Percentiles rank a stretch among this genome's conserved stretches.
These are phyloP conservation scores for Strongylocentrotus purpuratus DNA, from an alignment of 35 echinoderm and acorn worm genomes.

Conservation along the genomic window DNA sequence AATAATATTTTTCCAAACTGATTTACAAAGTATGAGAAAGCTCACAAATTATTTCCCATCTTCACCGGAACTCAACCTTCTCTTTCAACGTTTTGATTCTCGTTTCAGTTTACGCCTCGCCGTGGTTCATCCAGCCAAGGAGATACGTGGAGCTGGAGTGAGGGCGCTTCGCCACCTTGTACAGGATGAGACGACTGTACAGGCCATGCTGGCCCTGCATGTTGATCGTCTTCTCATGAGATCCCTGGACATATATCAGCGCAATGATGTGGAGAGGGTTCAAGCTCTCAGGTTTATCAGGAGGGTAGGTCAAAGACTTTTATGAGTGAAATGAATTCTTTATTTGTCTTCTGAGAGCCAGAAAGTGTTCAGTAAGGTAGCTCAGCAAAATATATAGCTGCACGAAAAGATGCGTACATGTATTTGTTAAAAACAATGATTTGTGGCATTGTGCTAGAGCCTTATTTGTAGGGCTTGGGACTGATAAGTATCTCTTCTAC, in stretches of 20 bases:
- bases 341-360: neutral
- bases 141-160: conserved; percentile 83
- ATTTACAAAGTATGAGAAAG: no score
- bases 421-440: no score
- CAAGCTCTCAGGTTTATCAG: conserved; percentile 91
- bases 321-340: neutral
- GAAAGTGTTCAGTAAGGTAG: no score
- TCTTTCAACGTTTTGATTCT: neutral
- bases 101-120: conserved; percentile 79
- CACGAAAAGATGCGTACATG: no score
- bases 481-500: no score
- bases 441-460: no score
- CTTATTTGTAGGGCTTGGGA: no score
- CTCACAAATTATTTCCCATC: no score
- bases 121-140: conserved; percentile 82
- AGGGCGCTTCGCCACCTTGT: conserved; percentile 90
- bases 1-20: no score
- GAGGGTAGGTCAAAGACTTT: conserved; percentile 62
- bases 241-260: conserved; percentile 85
- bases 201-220: conserved; percentile 81
- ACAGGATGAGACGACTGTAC: conserved; percentile 66
- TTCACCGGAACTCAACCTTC: no score
- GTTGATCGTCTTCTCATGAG: conserved; percentile 81
- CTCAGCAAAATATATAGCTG: no score
- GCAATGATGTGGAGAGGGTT: conserved; percentile 91